phyloP scores from a whole-genome alignment of 2,113 vertebrate species.

The Coreoperca whiteheadi region DNA sequence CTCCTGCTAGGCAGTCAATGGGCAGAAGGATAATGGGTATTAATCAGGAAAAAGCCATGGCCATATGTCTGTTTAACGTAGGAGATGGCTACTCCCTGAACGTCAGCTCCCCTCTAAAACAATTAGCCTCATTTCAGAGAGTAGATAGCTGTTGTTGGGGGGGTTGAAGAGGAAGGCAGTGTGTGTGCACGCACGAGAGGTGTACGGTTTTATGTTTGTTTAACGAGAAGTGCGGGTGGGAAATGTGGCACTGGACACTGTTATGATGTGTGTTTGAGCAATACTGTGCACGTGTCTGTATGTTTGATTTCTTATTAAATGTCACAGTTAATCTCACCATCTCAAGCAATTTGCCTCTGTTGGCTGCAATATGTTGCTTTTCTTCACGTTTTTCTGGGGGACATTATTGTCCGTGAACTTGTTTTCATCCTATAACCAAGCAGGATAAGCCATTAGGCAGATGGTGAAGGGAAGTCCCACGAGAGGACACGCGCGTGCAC shows the following conservation, averaged over 20 bases:
- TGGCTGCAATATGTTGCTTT: conserved; percentile 33
- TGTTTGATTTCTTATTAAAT: conserved; percentile 19
- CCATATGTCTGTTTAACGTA: conserved; percentile 78
- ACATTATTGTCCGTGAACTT: conserved; percentile 77
- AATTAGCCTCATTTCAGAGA: conserved; percentile 68
- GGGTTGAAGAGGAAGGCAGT: conserved; percentile 9
- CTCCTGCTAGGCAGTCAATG: conserved; percentile 57
- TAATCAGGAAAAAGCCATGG: conserved; percentile 78
- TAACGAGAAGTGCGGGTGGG: conserved; percentile 26
- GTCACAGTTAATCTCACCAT: conserved; percentile 20
- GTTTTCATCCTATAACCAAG: conserved; percentile 80
- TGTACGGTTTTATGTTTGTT: conserved; percentile 46
- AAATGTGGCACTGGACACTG: conserved; percentile 36
- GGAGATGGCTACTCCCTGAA: conserved; percentile 53
- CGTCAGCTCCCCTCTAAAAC: conserved; percentile 51
- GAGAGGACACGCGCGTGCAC: conserved; percentile 59
- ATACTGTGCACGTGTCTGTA: conserved; percentile 5
- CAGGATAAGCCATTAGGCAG: conserved; percentile 84
- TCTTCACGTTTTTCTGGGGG: conserved; percentile 8
- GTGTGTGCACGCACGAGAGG: conserved; percentile 37
- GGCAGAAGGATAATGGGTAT: conserved; percentile 75
- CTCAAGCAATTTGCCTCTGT: conserved; percentile 7
- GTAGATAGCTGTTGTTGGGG: conserved; percentile 2
- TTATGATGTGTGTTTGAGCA: conserved; percentile 4
- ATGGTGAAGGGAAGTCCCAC: conserved; percentile 81